Evolutionary conservation across 2,113 vertebrate genomes (phyloP).

Genomic region (Rhinichthys klamathensis): DNA sequence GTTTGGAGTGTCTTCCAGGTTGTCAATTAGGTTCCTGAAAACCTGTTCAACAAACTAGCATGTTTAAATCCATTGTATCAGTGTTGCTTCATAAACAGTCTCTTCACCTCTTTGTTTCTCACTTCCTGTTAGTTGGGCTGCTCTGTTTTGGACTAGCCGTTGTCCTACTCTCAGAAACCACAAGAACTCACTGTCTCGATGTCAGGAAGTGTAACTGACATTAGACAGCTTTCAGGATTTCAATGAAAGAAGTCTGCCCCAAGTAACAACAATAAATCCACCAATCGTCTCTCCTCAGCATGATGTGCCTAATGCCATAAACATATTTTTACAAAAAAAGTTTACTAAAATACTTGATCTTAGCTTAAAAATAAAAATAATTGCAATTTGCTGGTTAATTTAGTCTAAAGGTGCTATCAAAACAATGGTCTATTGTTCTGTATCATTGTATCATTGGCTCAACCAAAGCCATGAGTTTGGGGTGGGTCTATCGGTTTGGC

Average conservation of each 20-base stretch:
- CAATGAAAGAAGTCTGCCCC: constrained; percentile 12
- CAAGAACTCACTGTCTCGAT: constrained; percentile 44
- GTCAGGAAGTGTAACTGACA: constrained; percentile 49
- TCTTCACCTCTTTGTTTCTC: constrained; percentile 21
- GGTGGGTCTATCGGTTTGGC: too few relatives aligned
- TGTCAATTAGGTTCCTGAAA: not conserved
- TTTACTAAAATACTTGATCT: too few relatives aligned
- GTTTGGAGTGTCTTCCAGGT: not conserved
- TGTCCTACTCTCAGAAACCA: constrained; percentile 29
- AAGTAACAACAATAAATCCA: too few relatives aligned
- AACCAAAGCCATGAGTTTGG: too few relatives aligned
- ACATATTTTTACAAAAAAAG: too few relatives aligned
- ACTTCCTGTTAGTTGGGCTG: constrained; percentile 42
- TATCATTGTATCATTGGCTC: too few relatives aligned
- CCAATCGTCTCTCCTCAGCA: not conserved
- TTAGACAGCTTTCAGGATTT: constrained; percentile 29
- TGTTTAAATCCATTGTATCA: not conserved
- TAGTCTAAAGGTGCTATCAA: not conserved
- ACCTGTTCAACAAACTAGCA: not conserved
- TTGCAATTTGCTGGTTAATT: not conserved
- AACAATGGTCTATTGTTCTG: too few relatives aligned
- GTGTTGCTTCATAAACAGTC: constrained; percentile 1
- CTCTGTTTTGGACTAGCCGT: constrained; percentile 24
- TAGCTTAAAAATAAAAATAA: too few relatives aligned
- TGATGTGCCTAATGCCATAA: not conserved